phyloP scores from a whole-genome alignment of 2,797 vertebrate species.

The Rhinatrema bivittatum region DNA sequence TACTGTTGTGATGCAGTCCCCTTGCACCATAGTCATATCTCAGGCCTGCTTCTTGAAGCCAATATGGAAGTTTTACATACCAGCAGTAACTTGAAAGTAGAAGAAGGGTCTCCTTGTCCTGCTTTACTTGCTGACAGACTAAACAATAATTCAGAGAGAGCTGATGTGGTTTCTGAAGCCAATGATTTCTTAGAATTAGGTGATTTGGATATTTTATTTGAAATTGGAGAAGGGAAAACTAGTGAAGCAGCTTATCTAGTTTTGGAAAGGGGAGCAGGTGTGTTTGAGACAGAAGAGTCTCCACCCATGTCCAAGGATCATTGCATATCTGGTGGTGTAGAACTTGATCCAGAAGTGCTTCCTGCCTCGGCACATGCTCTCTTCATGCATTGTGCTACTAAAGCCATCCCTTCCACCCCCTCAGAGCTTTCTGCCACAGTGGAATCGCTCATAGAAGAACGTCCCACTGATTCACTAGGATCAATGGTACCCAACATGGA shows the following conservation, averaged over 20 bases:
- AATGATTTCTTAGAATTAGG: constrained; percentile 1
- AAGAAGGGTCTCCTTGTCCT: constrained; percentile 4
- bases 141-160: background rate
- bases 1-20: background rate
- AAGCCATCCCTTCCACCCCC: accelerated
- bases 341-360: background rate
- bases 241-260: accelerated
- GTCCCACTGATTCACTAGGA: accelerated
- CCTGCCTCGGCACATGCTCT: background rate
- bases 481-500: accelerated
- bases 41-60: constrained; percentile 9
- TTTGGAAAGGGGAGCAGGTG: background rate
- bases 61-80: accelerated
- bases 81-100: background rate
- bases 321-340: too few relatives aligned
- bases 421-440: accelerated
- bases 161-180: background rate
- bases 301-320: background rate
- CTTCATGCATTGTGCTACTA: background rate
- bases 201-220: constrained; percentile 24
- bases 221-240: background rate
- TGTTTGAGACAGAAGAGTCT: background rate
- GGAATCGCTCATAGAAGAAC: background rate
- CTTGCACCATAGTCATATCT: constrained; percentile 2
- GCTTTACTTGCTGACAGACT: constrained; percentile 5